Evolutionary conservation across 2,797 vertebrate species (phyloP), one percentile per base, ranked within the genome.

Genomic region (Pseudocheirus occidentalis): DNA sequence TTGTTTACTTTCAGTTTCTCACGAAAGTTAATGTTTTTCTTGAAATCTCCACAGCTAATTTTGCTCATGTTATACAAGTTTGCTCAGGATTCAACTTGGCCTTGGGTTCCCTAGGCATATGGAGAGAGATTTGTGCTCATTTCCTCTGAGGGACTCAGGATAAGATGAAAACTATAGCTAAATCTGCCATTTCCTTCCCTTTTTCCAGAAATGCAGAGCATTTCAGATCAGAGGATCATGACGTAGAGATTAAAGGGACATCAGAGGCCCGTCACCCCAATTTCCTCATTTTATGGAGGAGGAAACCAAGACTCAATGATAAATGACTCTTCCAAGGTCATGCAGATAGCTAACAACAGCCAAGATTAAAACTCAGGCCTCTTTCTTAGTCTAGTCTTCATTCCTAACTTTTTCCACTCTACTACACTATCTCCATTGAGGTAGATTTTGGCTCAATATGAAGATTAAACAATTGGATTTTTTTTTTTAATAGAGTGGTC

Each of bases 1-100:
- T 89, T 92, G 92, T 90, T 58, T 96, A 55, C 54, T 96, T 97
- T 97, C 91, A 93, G 90, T 94, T 93, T 95, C 93, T 90, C 28
- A 21, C 90, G 92, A 96, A 96, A 96, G 95, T 94, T 57, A 95
- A 56, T 56, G 1, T 9, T 95, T 93, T 95, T 91, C 90, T 96
- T 94, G 73, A 66, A 96, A 93, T 92, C 55, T 50, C 14, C 24
- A 91, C 16, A 0, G 0, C 0, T 3, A 0, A 14, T 55, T 93
- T 97, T 0, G 87, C 94, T 95, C 66, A 14, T 46, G 95, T 90
- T 95, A 21, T 12, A 27, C 89, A 9, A 62, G 40, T 0, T 1
- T 34, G 50, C 66, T 5, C 89, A 90, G 0, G 0, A 58, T 6
- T 89, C 81, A 40, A 0, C 0, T 31, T 94, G 9, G 0, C 58